phyloP scores from a whole-genome alignment of 2,797 vertebrate genomes.

The Gadopsis bispinosus region DNA sequence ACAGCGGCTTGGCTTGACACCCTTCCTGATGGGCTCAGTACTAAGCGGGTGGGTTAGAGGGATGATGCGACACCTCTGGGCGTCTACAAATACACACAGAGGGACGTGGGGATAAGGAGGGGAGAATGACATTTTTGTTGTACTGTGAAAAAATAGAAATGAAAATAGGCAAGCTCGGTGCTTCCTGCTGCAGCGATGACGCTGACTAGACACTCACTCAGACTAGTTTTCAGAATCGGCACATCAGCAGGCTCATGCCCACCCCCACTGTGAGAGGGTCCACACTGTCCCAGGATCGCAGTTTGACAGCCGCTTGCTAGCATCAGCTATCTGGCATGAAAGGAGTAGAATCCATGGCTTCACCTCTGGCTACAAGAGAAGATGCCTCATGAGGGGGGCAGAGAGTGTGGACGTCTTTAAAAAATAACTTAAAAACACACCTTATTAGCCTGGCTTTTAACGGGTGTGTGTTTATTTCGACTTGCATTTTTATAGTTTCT shows the following conservation, averaged over 20 bases:
- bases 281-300: background rate
- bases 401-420: too few species aligned
- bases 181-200: background rate
- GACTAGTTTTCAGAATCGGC: background rate
- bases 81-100: background rate
- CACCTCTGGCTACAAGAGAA: background rate
- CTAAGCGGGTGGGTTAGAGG: constrained; percentile 7
- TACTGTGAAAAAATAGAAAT: background rate
- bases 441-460: too few species aligned
- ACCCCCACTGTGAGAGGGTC: background rate
- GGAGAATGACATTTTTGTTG: background rate
- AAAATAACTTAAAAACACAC: too few species aligned
- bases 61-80: constrained; percentile 36
- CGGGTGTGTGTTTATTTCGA: too few species aligned
- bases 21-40: background rate
- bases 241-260: background rate
- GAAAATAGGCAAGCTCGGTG: background rate
- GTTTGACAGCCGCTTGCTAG: constrained; percentile 25
- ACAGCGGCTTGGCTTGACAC: constrained; percentile 19
- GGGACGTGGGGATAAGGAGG: background rate
- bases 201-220: background rate
- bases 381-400: background rate
- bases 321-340: constrained; percentile 20
- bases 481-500: too few species aligned
- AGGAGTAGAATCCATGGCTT: constrained; percentile 21